Base-by-base conservation (phyloP, 2,797 vertebrate genomes). In the Rhadinocentrus ornatus region DNA sequence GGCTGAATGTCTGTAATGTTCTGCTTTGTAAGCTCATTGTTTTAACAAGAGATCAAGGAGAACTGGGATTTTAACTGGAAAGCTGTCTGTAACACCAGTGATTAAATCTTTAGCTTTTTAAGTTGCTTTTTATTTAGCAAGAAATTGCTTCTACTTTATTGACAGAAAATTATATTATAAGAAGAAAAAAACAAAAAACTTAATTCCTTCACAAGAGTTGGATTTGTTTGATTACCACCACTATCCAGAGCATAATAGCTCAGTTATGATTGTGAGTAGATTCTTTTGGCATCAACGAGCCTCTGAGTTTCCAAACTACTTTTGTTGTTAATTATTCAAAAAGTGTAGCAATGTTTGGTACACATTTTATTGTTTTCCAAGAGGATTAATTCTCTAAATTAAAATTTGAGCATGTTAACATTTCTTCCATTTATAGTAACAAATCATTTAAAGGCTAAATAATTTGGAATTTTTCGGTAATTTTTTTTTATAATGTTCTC, bases 41-140 rank as follows among this genome's bases (percentile, higher is more conserved):
- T 88, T 73, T 16, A 31, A 80, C 10, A 44, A 62, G 60, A 31
- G 50, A 70, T 83, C 44, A 39, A 69, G 66, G 41, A 56, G 15
- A 50, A 20, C 27, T 2, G 34, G 34, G 13, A 8, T 68, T 73
- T 52, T 37, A 13, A 57, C 58, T 58, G 52, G 48, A 68, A 60
- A 65, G 44, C 37, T 58, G 16, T 16, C 2, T 37, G 2, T 46
- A n/a, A 20, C 18, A 46, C 5, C 8, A 37, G n/a, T 55, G 24
- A 29, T 31, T 16, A 16, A 29, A 55, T 55, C n/a, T 48, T n/a
- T 22, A 48, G 44, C 2, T 39, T 39, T 39, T 16, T 39, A 22
- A 52, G 48, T 26, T 22, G 48, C n/a, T 22, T 15, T 39, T 39
- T 3, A 39, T 39, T 39, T 15, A 39, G 37, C 13, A 16, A 46